Evolutionary conservation across 2,888 invertebrate species (phyloP).

Genomic region (Drosophila mayaguana): DNA sequence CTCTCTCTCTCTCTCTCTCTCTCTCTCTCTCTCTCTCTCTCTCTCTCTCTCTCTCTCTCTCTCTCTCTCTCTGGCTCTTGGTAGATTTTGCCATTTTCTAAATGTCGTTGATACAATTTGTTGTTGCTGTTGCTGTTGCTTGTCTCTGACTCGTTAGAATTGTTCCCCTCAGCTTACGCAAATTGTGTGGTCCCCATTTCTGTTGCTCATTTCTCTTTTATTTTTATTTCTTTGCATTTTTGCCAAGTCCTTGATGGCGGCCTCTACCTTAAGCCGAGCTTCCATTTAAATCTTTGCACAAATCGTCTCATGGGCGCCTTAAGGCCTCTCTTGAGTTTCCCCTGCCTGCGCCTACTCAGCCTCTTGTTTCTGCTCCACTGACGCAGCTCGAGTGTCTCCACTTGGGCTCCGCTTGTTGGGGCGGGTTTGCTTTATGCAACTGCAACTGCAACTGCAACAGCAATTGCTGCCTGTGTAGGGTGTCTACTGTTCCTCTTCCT

Average conservation of each 20-base stretch:
- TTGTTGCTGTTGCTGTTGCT: conserved; percentile 19
- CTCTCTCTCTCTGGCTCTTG: too few relatives aligned
- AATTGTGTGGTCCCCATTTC: conserved; percentile 45
- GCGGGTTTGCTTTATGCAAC: conserved; percentile 52
- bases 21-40: too few relatives aligned
- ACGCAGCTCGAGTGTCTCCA: conserved; percentile 41
- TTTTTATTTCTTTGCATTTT: conserved; percentile 5
- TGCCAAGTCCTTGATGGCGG: conserved; percentile 24
- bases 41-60: too few relatives aligned
- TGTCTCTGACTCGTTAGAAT: conserved; percentile 6
- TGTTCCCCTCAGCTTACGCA: background rate
- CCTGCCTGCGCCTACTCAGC: background rate
- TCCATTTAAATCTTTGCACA: conserved; percentile 68
- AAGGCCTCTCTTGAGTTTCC: conserved; percentile 45
- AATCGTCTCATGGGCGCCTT: conserved; percentile 65
- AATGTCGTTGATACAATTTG: conserved; percentile 51
- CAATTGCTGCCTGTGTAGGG: conserved; percentile 7
- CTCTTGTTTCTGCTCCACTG: conserved; percentile 55
- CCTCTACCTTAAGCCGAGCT: conserved; percentile 18
- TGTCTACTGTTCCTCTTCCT: conserved; percentile 5
- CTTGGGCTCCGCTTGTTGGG: conserved; percentile 19
- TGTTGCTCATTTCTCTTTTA: conserved; percentile 21
- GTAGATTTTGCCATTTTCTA: conserved; percentile 21
- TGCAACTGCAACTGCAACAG: conserved; percentile 24
- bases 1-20: background rate